These are phyloP conservation scores for Tiliacea citrago DNA, from an alignment of 2,888 invertebrate genomes.

Conservation along the genomic window DNA sequence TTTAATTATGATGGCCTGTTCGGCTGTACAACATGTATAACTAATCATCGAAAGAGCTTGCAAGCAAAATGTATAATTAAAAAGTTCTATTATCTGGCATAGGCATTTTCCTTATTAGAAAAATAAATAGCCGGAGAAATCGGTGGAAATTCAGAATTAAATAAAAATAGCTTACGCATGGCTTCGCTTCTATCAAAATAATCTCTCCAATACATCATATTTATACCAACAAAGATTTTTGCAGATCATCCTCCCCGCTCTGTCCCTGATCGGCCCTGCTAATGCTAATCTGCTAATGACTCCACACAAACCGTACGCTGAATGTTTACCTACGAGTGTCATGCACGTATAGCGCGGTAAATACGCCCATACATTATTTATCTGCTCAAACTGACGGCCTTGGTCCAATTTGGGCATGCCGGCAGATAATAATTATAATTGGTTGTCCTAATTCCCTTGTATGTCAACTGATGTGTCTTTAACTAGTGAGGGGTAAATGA, in stretches of 20 bases:
- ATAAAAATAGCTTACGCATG: not conserved
- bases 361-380: conserved; percentile 49
- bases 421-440: conserved; percentile 61
- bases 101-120: not conserved
- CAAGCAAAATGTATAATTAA: not conserved
- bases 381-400: conserved; percentile 56
- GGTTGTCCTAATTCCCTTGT: conserved; percentile 57
- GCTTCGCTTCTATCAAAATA: not conserved
- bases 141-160: not conserved
- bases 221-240: not conserved
- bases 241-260: conserved; percentile 1
- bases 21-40: not conserved
- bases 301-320: not conserved
- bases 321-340: conserved; percentile 37
- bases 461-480: conserved; percentile 38
- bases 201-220: not conserved
- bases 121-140: not conserved
- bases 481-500: conserved; percentile 9
- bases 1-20: conserved; percentile 38
- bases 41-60: not conserved
- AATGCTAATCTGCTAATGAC: conserved; percentile 21
- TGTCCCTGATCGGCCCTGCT: not conserved
- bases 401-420: conserved; percentile 62
- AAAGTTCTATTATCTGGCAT: not conserved
- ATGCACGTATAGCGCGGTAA: conserved; percentile 12